Conservation (phyloP, 2,113 vertebrate species). For the Passer montanus region DNA sequence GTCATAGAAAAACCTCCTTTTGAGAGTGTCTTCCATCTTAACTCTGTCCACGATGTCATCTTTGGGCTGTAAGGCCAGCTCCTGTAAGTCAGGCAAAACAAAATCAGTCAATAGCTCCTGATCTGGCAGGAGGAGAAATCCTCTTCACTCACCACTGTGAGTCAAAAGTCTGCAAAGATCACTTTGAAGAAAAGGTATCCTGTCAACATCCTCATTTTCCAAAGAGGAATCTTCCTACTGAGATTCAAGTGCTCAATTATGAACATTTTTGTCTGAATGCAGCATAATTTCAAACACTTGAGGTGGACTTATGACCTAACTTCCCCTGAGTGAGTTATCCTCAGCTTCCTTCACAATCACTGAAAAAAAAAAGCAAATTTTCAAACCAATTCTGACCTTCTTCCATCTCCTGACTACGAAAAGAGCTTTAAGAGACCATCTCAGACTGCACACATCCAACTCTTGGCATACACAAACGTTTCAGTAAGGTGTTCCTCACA, state of each 20-base stretch:
- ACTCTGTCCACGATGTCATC: slow-evolving; percentile 93
- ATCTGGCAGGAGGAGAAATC: not conserved
- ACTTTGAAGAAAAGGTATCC: not conserved
- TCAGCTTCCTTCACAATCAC: not conserved
- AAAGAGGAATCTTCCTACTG: not conserved
- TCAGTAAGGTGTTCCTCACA: not conserved
- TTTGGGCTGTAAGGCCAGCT: slow-evolving; percentile 92
- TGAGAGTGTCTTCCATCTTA: slow-evolving; percentile 98
- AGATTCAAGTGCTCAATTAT: not conserved
- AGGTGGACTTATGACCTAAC: not conserved
- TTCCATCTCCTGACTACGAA: not conserved
- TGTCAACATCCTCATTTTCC: not conserved
- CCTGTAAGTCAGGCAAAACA: slow-evolving; percentile 70
- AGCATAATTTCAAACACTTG: not conserved
- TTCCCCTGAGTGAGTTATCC: not conserved
- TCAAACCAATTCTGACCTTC: not conserved
- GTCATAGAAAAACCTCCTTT: slow-evolving; percentile 97
- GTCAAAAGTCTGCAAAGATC: not conserved
- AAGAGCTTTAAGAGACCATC: not conserved
- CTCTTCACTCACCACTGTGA: not conserved
- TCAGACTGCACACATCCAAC: not conserved
- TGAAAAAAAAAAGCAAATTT: not conserved
- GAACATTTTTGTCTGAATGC: not conserved
- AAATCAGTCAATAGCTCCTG: not conserved
- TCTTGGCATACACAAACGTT: not conserved